These are phyloP conservation scores for Aramus guarauna DNA, from an alignment of 2,113 vertebrate genomes.

Conservation along the genomic window DNA sequence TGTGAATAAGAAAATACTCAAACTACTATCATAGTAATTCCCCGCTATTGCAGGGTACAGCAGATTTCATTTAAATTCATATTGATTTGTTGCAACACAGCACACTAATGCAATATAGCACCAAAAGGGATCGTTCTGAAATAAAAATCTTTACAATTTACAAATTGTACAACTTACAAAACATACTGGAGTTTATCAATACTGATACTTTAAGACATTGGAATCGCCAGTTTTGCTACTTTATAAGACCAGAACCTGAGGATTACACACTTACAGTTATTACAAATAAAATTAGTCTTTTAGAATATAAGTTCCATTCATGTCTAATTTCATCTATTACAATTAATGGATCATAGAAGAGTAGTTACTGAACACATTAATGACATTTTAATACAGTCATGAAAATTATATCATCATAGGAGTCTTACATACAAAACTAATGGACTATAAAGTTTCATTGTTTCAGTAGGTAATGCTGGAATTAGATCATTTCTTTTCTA, in stretches of 20 bases:
- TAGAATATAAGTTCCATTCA: background rate
- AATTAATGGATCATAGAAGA: conserved; percentile 27
- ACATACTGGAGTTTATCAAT: background rate
- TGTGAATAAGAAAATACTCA: background rate
- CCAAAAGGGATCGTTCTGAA: background rate
- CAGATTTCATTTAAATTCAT: background rate
- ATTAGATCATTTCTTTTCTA: background rate
- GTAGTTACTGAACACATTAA: conserved; percentile 25
- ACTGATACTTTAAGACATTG: background rate
- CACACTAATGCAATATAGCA: background rate
- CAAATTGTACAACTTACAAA: too few relatives aligned
- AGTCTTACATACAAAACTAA: background rate
- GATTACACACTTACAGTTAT: background rate
- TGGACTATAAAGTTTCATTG: background rate
- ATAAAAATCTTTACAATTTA: background rate
- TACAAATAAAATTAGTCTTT: background rate
- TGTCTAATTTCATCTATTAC: background rate
- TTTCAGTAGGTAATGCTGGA: background rate
- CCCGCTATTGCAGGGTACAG: background rate
- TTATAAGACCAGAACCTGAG: background rate
- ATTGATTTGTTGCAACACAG: background rate
- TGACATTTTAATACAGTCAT: background rate
- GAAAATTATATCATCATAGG: background rate
- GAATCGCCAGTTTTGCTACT: background rate
- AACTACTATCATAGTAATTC: background rate